Conservation (phyloP, 2,888 invertebrate genomes). For the Scrobipalpa atriplicella region DNA sequence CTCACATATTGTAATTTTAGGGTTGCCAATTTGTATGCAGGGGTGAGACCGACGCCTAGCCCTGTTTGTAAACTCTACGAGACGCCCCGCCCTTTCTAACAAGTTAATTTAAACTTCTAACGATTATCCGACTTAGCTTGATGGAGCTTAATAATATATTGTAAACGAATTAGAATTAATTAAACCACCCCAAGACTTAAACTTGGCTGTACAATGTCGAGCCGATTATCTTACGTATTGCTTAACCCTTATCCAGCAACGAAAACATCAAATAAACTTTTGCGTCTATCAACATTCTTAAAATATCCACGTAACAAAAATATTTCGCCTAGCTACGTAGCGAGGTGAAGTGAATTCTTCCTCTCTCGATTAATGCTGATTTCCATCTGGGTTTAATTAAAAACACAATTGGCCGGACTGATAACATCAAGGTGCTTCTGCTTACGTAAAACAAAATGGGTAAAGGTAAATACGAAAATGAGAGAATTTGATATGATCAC, state of each 20-base stretch:
- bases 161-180: constrained; percentile 57
- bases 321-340: background rate
- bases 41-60: constrained; percentile 49
- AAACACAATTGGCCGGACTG: constrained; percentile 6
- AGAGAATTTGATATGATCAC: constrained; percentile 28
- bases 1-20: constrained; percentile 54
- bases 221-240: constrained; percentile 20
- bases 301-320: background rate
- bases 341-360: background rate
- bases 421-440: constrained; percentile 5
- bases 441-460: constrained; percentile 11
- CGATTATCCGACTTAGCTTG: constrained; percentile 64
- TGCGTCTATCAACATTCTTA: background rate
- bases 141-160: constrained; percentile 61
- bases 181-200: constrained; percentile 30
- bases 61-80: constrained; percentile 60
- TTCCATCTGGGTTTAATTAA: constrained; percentile 22
- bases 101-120: constrained; percentile 76
- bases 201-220: constrained; percentile 23
- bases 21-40: constrained; percentile 66
- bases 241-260: background rate
- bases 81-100: constrained; percentile 56
- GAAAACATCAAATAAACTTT: background rate
- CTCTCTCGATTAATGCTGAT: background rate
- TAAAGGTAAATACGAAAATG: constrained; percentile 26